Conservation (phyloP, 53 echinoderm and acorn worm species). For the Paracentrotus lividus region DNA sequence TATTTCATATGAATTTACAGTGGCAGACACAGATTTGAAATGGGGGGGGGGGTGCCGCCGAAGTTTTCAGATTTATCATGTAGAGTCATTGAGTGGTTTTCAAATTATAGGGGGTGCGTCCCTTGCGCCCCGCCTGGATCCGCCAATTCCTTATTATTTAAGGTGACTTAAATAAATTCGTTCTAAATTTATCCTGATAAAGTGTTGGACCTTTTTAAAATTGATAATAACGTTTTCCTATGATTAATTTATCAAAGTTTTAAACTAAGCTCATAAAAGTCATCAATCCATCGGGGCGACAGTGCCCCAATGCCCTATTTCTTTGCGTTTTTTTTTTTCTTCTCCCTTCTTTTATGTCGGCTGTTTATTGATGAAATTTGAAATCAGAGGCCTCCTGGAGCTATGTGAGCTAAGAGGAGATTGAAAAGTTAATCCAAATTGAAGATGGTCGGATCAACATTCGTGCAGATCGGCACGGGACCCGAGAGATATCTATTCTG, state of each 20-base stretch:
- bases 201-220: neutral
- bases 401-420: conserved; percentile 30
- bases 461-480: conserved; percentile 13
- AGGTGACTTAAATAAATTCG: too few species aligned
- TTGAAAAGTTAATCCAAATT: conserved; percentile 47
- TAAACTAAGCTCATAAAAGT: neutral
- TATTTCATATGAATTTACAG: too few species aligned
- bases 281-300: neutral
- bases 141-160: too few species aligned
- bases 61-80: too few species aligned
- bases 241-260: neutral
- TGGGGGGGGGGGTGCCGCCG: too few species aligned
- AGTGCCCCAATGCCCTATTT: neutral
- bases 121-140: too few species aligned
- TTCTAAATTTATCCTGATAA: too few species aligned
- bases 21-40: too few species aligned
- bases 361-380: conserved; percentile 37
- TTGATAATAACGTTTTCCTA: neutral
- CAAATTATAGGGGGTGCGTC: too few species aligned
- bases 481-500: neutral
- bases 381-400: conserved; percentile 27
- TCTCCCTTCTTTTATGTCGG: neutral
- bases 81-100: too few species aligned
- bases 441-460: conserved; percentile 37
- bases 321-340: neutral